These are phyloP conservation scores for Tauraco hartlaubi DNA, from an alignment of 2,797 vertebrate genomes.

Conservation along the genomic window DNA sequence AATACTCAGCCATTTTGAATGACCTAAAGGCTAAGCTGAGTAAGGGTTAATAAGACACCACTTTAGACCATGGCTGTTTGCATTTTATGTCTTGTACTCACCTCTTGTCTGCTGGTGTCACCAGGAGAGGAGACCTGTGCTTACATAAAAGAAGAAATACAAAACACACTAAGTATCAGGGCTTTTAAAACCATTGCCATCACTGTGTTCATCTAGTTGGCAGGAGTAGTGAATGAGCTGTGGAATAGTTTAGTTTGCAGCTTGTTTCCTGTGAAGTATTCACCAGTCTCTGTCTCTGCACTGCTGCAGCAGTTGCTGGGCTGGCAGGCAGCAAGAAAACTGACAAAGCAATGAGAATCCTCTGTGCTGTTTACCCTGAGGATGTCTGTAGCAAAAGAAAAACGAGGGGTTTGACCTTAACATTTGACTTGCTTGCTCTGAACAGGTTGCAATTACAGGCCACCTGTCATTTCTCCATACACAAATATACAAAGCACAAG, in stretches of 20 bases:
- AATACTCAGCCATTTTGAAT: not conserved
- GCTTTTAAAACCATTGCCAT: not conserved
- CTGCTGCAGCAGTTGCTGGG: not conserved
- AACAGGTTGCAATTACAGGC: constrained; percentile 12
- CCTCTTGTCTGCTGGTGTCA: not conserved
- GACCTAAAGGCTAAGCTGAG: not conserved
- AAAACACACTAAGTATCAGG: not conserved
- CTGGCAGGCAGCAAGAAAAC: not conserved
- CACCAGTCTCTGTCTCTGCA: not conserved
- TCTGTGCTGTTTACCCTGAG: not conserved
- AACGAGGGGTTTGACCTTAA: constrained; percentile 18
- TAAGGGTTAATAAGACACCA: not conserved
- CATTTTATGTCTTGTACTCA: not conserved
- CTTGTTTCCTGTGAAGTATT: not conserved
- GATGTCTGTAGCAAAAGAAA: not conserved
- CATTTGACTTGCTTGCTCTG: not conserved
- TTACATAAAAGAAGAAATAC: not conserved
- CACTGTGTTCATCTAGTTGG: not conserved
- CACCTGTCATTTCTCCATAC: not conserved
- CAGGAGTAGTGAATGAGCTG: not conserved
- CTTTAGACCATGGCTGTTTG: not conserved
- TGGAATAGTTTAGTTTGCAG: not conserved
- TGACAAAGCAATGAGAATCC: not conserved
- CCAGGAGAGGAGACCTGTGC: not conserved
- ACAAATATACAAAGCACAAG: not conserved